Evolutionary conservation across 1,140 invertebrate species (phyloP).

Genomic region (Drosophila subobscura): DNA sequence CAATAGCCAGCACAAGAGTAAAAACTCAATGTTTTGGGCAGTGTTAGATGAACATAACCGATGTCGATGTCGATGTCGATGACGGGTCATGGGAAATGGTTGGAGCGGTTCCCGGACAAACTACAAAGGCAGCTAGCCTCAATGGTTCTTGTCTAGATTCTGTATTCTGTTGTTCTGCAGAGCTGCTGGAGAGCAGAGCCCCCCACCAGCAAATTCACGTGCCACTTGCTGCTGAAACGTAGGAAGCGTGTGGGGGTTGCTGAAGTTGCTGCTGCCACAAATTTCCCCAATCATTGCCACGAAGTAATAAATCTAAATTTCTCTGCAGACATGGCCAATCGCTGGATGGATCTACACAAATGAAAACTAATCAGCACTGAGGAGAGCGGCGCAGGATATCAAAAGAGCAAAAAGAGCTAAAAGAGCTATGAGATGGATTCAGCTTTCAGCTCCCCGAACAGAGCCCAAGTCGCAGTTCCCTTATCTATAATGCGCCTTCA

Average conservation of each 20-base stretch:
- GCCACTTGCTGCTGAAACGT: slow-evolving; percentile 41
- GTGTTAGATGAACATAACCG: slow-evolving; percentile 32
- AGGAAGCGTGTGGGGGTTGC: slow-evolving; percentile 23
- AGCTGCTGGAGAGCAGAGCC: neutral
- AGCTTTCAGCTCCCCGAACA: neutral
- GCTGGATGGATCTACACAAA: slow-evolving; percentile 31
- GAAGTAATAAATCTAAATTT: slow-evolving; percentile 66
- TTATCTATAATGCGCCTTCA: slow-evolving; percentile 36
- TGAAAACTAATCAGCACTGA: slow-evolving; percentile 35
- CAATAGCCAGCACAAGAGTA: slow-evolving; percentile 27
- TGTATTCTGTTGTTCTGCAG: slow-evolving; percentile 1
- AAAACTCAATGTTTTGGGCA: neutral
- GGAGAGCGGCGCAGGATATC: too few species aligned
- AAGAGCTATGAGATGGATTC: neutral
- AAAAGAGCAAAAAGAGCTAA: neutral
- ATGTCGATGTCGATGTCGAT: slow-evolving; percentile 18
- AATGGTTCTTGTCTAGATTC: slow-evolving; percentile 2
- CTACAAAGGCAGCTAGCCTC: slow-evolving; percentile 4
- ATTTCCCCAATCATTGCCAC: slow-evolving; percentile 63
- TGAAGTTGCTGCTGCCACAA: slow-evolving; percentile 23
- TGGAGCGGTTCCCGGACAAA: slow-evolving; percentile 38
- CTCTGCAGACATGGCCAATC: slow-evolving; percentile 44
- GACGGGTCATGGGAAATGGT: slow-evolving; percentile 7
- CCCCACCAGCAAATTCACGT: slow-evolving; percentile 24
- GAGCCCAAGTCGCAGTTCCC: slow-evolving; percentile 1